These are phyloP conservation scores for Odobenus rosmarus DNA, from an alignment of 2,113 vertebrate genomes.

Conservation along the genomic window DNA sequence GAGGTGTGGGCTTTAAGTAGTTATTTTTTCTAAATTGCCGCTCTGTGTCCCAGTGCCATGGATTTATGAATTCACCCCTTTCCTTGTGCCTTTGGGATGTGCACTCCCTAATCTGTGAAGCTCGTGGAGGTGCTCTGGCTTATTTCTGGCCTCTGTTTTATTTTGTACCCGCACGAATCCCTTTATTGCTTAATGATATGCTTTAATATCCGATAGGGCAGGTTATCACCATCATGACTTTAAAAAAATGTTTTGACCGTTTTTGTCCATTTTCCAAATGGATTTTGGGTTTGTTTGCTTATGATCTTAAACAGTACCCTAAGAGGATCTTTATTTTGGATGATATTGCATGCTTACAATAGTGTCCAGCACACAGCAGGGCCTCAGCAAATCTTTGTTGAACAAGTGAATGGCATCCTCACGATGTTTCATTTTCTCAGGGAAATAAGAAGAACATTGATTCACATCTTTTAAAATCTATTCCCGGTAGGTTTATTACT, in stretches of 20 bases:
- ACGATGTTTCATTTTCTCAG: background rate
- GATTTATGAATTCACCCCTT: background rate
- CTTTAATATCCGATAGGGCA: background rate
- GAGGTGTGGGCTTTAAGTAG: background rate
- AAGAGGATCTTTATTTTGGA: background rate
- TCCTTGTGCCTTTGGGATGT: background rate
- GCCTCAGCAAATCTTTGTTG: background rate
- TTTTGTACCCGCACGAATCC: background rate
- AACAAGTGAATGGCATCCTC: background rate
- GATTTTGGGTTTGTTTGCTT: constrained; percentile 43
- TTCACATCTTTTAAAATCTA: background rate
- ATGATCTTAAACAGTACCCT: background rate
- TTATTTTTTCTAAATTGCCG: background rate
- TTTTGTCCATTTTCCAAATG: background rate
- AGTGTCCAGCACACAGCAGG: background rate
- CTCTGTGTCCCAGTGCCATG: background rate
- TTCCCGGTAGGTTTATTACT: constrained; percentile 1
- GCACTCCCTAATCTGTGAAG: background rate
- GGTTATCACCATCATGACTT: background rate
- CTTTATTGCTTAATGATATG: background rate
- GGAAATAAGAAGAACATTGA: constrained; percentile 14
- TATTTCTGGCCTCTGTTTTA: background rate
- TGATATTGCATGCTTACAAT: background rate
- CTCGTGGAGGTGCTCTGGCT: background rate
- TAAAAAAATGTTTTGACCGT: background rate